These are phyloP conservation scores for Pogona vitticeps DNA, from an alignment of 2,113 vertebrate species.

Conservation along the genomic window DNA sequence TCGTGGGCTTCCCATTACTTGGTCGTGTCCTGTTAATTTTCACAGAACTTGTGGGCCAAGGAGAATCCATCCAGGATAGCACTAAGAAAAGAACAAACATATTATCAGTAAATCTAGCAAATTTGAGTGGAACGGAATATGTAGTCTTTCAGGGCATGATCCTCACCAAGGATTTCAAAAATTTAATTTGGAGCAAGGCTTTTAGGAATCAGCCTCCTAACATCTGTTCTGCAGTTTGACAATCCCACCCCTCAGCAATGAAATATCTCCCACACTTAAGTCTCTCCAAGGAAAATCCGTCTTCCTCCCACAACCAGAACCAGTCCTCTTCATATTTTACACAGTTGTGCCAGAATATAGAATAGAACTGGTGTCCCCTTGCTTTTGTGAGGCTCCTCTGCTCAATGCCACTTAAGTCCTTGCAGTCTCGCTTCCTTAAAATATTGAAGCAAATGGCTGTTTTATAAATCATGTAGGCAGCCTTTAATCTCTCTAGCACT, in stretches of 20 bases:
- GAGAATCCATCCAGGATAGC: constrained; percentile 47
- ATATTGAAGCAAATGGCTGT: background rate
- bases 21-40: constrained; percentile 56
- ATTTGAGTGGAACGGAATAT: background rate
- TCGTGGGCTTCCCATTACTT: constrained; percentile 49
- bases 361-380: background rate
- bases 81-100: constrained; percentile 54
- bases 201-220: background rate
- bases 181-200: background rate
- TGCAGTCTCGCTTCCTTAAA: background rate
- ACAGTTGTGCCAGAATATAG: background rate
- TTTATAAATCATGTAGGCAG: background rate
- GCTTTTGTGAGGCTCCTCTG: background rate
- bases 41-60: constrained; percentile 51
- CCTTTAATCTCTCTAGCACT: background rate
- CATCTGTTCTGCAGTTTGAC: background rate
- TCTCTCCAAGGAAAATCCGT: background rate
- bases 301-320: background rate
- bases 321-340: background rate
- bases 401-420: background rate
- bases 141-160: background rate
- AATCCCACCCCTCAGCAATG: too few relatives aligned
- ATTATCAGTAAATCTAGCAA: background rate
- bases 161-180: background rate
- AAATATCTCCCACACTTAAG: background rate